phyloP scores from a whole-genome alignment of 2,888 invertebrate species.

The Hesperia comma region DNA sequence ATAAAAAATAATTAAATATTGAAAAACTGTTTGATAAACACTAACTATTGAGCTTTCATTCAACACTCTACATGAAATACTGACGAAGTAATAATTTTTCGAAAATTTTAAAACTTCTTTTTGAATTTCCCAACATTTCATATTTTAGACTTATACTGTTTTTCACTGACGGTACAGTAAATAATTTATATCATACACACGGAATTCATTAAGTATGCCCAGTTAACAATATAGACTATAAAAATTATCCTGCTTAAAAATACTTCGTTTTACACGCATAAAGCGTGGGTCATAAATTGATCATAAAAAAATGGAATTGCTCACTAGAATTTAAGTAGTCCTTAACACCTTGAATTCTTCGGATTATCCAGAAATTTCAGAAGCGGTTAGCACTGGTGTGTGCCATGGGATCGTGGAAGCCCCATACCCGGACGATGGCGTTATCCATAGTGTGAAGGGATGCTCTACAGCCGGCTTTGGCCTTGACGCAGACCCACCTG shows the following conservation, averaged over 20 bases:
- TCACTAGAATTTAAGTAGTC: constrained; percentile 25
- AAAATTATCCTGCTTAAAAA: constrained; percentile 21
- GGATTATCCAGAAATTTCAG: constrained; percentile 42
- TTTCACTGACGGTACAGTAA: no score
- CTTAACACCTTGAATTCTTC: constrained; percentile 1
- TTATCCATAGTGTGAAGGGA: constrained; percentile 78
- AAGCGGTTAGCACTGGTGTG: constrained; percentile 78
- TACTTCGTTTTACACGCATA: constrained; percentile 21
- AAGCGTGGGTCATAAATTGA: constrained; percentile 22
- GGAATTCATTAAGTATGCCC: constrained; percentile 4
- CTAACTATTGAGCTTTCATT: no score
- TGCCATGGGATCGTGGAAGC: constrained; percentile 74
- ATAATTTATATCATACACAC: not conserved
- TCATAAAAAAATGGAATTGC: constrained; percentile 33
- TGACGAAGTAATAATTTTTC: no score
- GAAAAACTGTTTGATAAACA: no score
- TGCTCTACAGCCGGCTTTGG: constrained; percentile 76
- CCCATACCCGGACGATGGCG: constrained; percentile 78
- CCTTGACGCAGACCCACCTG: constrained; percentile 79
- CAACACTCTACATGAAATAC: no score
- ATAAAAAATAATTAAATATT: no score
- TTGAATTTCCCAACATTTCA: no score
- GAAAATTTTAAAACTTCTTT: no score
- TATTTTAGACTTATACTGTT: no score
- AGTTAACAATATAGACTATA: constrained; percentile 23